phyloP scores from a whole-genome alignment of 92 coral and sea anemone genomes.

The Anthopleura xanthogrammica region DNA sequence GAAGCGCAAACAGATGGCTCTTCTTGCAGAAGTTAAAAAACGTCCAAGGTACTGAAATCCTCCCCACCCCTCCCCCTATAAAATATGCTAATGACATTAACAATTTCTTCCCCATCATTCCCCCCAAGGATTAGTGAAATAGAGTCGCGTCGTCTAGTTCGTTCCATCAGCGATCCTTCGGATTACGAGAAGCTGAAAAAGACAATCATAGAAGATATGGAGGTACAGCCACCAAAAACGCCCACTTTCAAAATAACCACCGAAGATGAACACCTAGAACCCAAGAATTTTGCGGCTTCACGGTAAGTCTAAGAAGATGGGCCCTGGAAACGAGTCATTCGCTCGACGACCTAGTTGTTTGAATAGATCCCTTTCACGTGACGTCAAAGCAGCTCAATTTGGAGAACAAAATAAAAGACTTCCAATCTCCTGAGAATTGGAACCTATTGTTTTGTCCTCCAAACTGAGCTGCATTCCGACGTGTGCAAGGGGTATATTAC shows the following conservation, averaged over 20 bases:
- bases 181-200: conserved; percentile 48
- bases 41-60: conserved; percentile 25
- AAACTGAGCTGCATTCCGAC: too few species aligned
- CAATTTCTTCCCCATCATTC: background rate
- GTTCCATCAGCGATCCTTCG: conserved; percentile 60
- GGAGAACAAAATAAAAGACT: too few species aligned
- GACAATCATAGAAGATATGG: conserved; percentile 20
- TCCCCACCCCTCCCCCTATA: background rate
- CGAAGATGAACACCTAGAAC: conserved; percentile 27
- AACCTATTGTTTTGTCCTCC: too few species aligned
- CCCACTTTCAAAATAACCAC: conserved; percentile 38
- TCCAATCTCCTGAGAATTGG: too few species aligned
- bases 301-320: conserved; percentile 34
- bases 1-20: conserved; percentile 3
- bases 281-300: conserved; percentile 29
- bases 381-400: too few species aligned
- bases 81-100: background rate
- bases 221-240: conserved; percentile 16
- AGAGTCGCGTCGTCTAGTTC: conserved; percentile 47
- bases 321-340: conserved; percentile 11
- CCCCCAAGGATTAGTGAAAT: conserved; percentile 32
- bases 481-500: too few species aligned
- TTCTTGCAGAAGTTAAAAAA: conserved; percentile 17
- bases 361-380: too few species aligned
- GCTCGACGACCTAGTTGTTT: background rate